A percentile compares a stretch with the other conserved stretches of the same genome.
These are phyloP conservation scores for Chydorus sphaericus DNA, from an alignment of 2,888 invertebrate species.

Conservation along the genomic window DNA sequence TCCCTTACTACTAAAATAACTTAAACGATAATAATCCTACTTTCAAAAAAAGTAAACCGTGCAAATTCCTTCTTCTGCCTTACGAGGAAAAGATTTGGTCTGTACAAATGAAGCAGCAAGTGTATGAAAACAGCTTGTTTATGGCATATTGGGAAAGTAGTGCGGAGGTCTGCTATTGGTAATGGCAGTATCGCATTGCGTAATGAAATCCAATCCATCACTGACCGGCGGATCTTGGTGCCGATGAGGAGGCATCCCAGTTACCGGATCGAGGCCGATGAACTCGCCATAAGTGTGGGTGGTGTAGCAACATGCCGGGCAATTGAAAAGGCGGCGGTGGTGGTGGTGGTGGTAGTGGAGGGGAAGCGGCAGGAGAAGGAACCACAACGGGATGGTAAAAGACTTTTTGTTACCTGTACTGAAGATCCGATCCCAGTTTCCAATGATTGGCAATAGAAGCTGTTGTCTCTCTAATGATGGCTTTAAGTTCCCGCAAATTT, in stretches of 20 bases:
- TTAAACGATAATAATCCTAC: too few relatives aligned
- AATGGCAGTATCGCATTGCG: background rate
- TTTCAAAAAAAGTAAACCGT: too few relatives aligned
- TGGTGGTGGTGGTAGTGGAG: background rate
- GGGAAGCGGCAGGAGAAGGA: background rate
- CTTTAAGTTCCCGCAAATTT: too few relatives aligned
- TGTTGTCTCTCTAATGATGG: too few relatives aligned
- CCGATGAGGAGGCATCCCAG: conserved; percentile 1
- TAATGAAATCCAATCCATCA: conserved; percentile 6
- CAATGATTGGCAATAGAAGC: background rate
- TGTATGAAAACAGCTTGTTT: too few relatives aligned
- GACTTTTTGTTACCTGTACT: background rate
- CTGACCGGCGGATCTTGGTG: conserved; percentile 3
- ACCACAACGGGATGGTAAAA: background rate
- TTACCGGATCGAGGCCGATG: background rate
- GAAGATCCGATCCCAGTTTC: background rate
- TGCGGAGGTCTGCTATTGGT: background rate
- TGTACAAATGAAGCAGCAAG: too few relatives aligned
- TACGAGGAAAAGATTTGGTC: too few relatives aligned
- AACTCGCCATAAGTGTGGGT: background rate
- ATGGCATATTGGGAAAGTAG: background rate
- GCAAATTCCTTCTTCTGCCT: too few relatives aligned
- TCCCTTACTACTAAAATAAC: too few relatives aligned
- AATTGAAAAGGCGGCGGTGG: background rate
- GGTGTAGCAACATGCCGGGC: background rate